Evolutionary conservation across 2,797 vertebrate genomes (phyloP), one percentile per base, ranked within the genome.

Genomic region (Karalla daura): DNA sequence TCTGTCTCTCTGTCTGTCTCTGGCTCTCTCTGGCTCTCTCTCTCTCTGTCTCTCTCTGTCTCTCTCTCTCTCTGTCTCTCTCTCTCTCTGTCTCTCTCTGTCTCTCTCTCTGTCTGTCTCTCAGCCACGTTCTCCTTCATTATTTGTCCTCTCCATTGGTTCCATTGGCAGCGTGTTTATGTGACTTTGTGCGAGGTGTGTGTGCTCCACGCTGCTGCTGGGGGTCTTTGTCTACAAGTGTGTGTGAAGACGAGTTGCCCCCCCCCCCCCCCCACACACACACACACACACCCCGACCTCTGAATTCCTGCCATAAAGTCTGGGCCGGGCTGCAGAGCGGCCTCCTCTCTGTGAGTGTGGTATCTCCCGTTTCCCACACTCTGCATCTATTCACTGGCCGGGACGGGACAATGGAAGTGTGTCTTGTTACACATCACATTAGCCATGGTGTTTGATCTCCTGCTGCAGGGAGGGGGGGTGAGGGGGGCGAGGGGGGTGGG

Each of bases 391-490:
- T 93, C 90, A 92, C 74, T 79, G 80, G 75, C 67, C 63, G 68
- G 71, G 81, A 83, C 60, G 56, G 74, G 82, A 94, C 93, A 94
- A 94, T 90, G 86, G 93, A 94, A 93, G 94, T 94, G 94, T 94
- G 93, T 94, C 93, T 91, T 93, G 92, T 94, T 94, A 93, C 92
- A 94, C 92, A 94, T 92, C 90, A 91, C 91, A 92, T 95, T 95
- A 94, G 92, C 90, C 78, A 93, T 56, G 86, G 85, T 91, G 92
- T 94, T 94, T 94, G 93, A 94, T 93, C 93, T 93, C 83, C 78
- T 84, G 87, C 89, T 87, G 83, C 58, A 67, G 78, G 73, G 81
- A 76, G 77, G 61, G 77, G 76, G 81, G 47, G 27, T n/a, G n/a
- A n/a, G n/a, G n/a, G n/a, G n/a, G n/a, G n/a, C n/a, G 77, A 63